Evolutionary conservation across 2,113 vertebrate species (phyloP), one percentile per base, ranked within the genome.

Genomic region (Nerophis lumbriciformis): DNA sequence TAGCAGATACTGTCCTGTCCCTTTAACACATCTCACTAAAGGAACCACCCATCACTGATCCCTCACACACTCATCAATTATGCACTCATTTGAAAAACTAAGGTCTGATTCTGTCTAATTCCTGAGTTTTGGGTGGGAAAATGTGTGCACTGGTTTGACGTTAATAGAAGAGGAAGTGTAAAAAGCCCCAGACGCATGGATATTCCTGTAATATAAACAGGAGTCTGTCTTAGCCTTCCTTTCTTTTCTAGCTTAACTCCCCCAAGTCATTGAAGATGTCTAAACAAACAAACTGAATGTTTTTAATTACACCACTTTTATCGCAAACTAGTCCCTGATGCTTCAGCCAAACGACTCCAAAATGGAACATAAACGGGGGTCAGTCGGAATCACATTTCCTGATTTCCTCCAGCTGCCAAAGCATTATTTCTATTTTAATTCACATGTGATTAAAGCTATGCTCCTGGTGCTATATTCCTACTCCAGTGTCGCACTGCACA

Each of bases 251-350:
- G 42, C n/a, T 61, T 19, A 37, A 47, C 1, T 48, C 53, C 8
- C 11, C 38, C 8, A 8, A 47, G 66, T 7, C 69, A 69, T 53
- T 56, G 52, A 65, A 60, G 52, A 71, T 69, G 49, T 48, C 47
- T n/a, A 14, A 58, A 28, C 16, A 61, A 73, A 75, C 52, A 55
- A 70, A 63, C 10, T 6, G 28, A 38, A 1, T 49, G 42, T 59
- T 66, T 63, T 67, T 19, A 65, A 47, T 52, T 28, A 65, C 63
- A 65, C 49, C 52, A n/a, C 56, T 66, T 66, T 73, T 8, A 72
- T 72, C 66, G 54, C 50, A 36, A 80, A 68, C 28, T 63, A 49
- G 42, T 74, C 61, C 58, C 59, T 63, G 63, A 56, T 61, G 62
- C 19, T 67, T 71, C 12, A 52, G 44, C 51, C 48, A 63, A 73